Conservation (phyloP, 2,888 invertebrate genomes). For the Oasisia sp. region DNA sequence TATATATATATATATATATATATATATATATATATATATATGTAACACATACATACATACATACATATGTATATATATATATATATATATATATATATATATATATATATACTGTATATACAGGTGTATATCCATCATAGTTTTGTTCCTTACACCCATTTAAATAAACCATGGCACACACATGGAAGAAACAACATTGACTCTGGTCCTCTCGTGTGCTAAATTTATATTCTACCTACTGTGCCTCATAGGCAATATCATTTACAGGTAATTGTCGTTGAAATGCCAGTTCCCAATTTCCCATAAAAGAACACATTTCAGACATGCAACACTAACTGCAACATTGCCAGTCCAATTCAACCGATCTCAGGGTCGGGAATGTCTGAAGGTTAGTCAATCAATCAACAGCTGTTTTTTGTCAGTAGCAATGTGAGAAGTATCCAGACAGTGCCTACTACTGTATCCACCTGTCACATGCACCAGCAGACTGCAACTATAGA, state of each 20-base stretch:
- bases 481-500: not conserved
- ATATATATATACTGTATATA: too few species aligned
- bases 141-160: too few species aligned
- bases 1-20: too few species aligned
- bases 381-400: not conserved
- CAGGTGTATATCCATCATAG: too few species aligned
- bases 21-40: too few species aligned
- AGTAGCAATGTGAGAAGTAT: not conserved
- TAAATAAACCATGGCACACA: too few species aligned
- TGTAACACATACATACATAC: too few species aligned
- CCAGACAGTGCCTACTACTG: not conserved
- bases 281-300: not conserved
- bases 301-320: not conserved
- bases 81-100: too few species aligned
- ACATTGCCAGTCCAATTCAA: not conserved
- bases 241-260: not conserved
- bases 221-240: too few species aligned
- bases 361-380: not conserved
- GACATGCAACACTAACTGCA: not conserved
- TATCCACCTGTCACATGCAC: not conserved
- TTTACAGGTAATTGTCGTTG: not conserved
- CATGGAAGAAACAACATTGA: too few species aligned
- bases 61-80: too few species aligned
- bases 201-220: too few species aligned
- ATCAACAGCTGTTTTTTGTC: not conserved